A percentile compares a stretch with the other conserved stretches of the same genome.
phyloP scores from a whole-genome alignment of 2,797 vertebrate species.

The Schizopygopsis pylzovi region DNA sequence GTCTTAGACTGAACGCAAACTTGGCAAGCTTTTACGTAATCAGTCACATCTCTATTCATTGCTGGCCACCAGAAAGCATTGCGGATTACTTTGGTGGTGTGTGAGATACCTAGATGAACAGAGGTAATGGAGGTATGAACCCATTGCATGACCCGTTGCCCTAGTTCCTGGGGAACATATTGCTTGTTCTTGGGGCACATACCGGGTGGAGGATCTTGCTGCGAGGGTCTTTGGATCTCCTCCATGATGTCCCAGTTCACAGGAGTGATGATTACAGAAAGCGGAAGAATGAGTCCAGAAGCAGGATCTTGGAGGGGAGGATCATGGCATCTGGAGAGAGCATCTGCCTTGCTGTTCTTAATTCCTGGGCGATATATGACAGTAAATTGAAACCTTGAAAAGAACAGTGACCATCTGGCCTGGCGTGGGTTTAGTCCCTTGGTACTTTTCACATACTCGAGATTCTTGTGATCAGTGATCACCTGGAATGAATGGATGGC shows the following conservation, averaged over 20 bases:
- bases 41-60: neutral
- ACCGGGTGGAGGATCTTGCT: neutral
- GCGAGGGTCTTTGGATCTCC: neutral
- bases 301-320: neutral
- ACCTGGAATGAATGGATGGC: neutral
- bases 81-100: neutral
- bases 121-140: neutral
- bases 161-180: neutral
- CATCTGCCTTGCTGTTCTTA: neutral
- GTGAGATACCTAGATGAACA: neutral
- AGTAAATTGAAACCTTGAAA: neutral
- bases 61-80: neutral
- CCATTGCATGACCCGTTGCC: no score
- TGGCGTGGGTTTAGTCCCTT: neutral
- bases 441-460: neutral
- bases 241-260: neutral
- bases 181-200: neutral
- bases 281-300: neutral
- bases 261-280: neutral
- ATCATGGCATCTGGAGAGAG: neutral
- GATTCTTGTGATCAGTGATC: neutral
- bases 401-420: neutral
- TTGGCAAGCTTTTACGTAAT: neutral
- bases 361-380: no score
- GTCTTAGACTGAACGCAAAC: neutral